These are phyloP conservation scores for Todiramphus chloris DNA, from an alignment of 2,113 vertebrate species.

Conservation along the genomic window DNA sequence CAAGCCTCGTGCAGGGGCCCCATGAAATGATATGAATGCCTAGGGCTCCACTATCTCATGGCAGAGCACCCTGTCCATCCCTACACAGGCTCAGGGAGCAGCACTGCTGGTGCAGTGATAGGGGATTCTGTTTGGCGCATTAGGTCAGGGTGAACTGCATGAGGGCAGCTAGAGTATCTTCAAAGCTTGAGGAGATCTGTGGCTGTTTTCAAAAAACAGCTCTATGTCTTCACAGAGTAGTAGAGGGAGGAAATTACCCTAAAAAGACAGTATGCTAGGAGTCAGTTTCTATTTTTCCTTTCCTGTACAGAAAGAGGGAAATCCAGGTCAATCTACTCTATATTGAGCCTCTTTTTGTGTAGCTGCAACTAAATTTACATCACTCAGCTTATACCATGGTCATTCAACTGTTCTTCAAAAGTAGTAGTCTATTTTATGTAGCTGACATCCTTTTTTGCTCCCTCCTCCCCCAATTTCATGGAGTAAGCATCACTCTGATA, in stretches of 20 bases:
- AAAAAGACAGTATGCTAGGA: neutral
- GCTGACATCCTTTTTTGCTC: neutral
- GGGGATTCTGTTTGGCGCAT: neutral
- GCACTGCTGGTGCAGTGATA: neutral
- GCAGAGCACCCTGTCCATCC: fast-evolving
- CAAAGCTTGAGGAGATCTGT: neutral
- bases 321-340: neutral
- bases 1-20: neutral
- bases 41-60: neutral
- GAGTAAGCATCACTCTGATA: too few relatives aligned
- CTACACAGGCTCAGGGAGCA: neutral
- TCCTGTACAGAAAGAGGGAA: neutral
- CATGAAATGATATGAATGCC: neutral
- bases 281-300: neutral
- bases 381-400: neutral
- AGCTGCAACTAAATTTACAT: neutral
- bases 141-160: slow-evolving; percentile 26
- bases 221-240: neutral
- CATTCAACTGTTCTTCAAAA: neutral
- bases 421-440: slow-evolving; percentile 17
- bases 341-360: neutral
- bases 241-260: neutral
- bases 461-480: neutral
- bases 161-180: neutral
- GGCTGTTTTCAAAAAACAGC: neutral